Conservation (phyloP, 2,113 vertebrate species). For the Lophochroa leadbeateri region DNA sequence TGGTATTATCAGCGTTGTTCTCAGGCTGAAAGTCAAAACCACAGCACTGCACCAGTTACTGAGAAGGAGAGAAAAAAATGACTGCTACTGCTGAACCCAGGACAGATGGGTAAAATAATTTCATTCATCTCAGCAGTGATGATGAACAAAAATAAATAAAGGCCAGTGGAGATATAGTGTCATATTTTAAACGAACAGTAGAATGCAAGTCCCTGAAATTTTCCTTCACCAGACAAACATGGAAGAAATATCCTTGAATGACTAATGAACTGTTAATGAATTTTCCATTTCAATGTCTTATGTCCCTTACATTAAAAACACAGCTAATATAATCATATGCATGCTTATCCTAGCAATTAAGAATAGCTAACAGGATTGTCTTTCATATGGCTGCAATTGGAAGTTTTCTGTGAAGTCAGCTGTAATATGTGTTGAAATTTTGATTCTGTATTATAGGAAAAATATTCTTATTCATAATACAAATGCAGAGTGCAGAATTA, state of each 20-base stretch:
- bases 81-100: too few relatives aligned
- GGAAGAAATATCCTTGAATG: background rate
- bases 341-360: background rate
- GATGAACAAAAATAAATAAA: slow-evolving; percentile 41
- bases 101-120: background rate
- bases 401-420: background rate
- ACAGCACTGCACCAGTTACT: too few relatives aligned
- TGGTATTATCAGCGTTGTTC: too few relatives aligned
- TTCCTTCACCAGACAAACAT: background rate
- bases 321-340: background rate
- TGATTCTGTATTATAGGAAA: background rate
- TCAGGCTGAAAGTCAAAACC: too few relatives aligned
- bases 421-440: background rate
- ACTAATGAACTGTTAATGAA: slow-evolving; percentile 33
- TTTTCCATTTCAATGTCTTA: slow-evolving; percentile 21
- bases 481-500: background rate
- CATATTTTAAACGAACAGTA: slow-evolving; percentile 13
- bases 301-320: background rate
- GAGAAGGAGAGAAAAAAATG: too few relatives aligned
- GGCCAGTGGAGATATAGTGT: background rate
- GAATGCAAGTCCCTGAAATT: background rate
- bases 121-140: background rate
- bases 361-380: background rate
- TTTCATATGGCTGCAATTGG: background rate
- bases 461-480: background rate